Evolutionary conservation across 2,888 invertebrate genomes (phyloP).

Genomic region (Andrena minutula): DNA sequence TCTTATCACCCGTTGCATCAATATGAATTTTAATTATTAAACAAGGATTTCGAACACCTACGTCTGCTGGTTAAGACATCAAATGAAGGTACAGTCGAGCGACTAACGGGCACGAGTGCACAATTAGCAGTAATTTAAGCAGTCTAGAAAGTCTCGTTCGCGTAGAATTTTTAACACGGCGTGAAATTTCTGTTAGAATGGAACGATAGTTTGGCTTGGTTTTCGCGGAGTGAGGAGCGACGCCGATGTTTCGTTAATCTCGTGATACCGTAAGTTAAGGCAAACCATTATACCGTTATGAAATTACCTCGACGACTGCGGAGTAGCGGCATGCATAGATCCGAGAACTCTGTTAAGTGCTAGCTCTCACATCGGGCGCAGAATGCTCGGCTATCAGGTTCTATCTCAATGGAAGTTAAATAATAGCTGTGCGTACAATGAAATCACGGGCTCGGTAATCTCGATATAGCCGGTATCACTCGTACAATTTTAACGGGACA

Average conservation of each 20-base stretch:
- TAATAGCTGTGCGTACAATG: not conserved
- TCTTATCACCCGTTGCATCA: too few relatives aligned
- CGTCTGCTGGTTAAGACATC: not conserved
- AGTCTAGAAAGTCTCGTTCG: not conserved
- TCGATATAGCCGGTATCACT: not conserved
- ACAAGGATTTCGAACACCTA: not conserved
- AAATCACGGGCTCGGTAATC: conserved; percentile 1
- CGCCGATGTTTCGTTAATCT: not conserved
- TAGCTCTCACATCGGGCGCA: conserved; percentile 3
- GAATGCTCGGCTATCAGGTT: not conserved
- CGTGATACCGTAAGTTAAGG: not conserved
- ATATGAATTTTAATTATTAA: not conserved
- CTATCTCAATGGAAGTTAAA: not conserved
- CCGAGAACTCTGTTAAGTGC: conserved; percentile 1
- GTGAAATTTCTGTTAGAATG: not conserved
- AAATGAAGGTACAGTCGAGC: not conserved
- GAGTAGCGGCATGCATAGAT: conserved; percentile 23
- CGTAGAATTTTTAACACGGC: not conserved
- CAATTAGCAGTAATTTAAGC: conserved; percentile 30
- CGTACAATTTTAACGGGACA: conserved; percentile 20
- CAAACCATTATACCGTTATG: conserved; percentile 23
- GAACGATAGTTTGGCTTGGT: not conserved
- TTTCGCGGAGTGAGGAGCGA: too few relatives aligned
- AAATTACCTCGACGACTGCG: conserved; percentile 5
- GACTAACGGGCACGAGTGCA: conserved; percentile 1